Conservation (phyloP, 2,888 invertebrate species). For the Hirtodrosophila confusa region DNA sequence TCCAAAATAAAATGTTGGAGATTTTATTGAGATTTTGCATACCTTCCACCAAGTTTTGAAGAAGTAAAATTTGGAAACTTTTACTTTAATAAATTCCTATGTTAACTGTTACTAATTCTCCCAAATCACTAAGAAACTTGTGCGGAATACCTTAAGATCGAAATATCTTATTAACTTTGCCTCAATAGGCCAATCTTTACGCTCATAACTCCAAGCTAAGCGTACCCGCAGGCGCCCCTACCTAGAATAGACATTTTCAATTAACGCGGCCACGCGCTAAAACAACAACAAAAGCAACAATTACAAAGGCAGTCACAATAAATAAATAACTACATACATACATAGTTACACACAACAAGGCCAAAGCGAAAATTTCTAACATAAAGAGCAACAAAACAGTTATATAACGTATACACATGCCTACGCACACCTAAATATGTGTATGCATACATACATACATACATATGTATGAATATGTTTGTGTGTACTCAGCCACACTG, state of each 20-base stretch:
- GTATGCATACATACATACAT: constrained; percentile 1
- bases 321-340: constrained; percentile 15
- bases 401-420: constrained; percentile 49
- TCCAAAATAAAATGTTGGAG: too few relatives aligned
- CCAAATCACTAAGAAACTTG: too few relatives aligned
- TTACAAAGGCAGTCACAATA: constrained; percentile 1
- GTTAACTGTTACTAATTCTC: too few relatives aligned
- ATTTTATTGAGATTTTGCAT: too few relatives aligned
- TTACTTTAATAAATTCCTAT: too few relatives aligned
- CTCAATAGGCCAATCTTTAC: constrained; percentile 2
- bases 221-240: constrained; percentile 1
- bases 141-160: not conserved
- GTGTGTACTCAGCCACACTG: not conserved
- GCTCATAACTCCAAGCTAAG: constrained; percentile 4
- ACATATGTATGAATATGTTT: not conserved
- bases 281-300: constrained; percentile 24
- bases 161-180: constrained; percentile 4
- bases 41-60: too few relatives aligned
- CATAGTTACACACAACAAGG: constrained; percentile 36
- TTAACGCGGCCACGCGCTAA: constrained; percentile 52
- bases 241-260: constrained; percentile 43
- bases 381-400: constrained; percentile 52
- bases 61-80: too few relatives aligned
- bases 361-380: constrained; percentile 49
- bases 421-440: constrained; percentile 8